Conservation (phyloP, 2,797 vertebrate genomes). For the Pampus argenteus region DNA sequence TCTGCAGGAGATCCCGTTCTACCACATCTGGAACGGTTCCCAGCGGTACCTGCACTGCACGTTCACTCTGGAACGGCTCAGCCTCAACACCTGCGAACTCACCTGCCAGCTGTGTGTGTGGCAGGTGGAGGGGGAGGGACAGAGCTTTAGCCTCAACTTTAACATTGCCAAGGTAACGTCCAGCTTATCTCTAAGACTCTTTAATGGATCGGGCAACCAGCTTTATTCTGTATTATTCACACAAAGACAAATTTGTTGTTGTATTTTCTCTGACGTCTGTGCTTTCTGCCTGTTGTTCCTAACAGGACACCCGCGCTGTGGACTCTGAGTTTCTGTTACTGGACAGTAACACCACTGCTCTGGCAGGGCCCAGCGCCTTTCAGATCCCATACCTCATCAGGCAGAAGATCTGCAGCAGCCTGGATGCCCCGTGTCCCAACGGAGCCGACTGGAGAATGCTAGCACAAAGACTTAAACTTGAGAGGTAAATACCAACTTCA, state of each 20-base stretch:
- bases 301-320: slow-evolving; percentile 91
- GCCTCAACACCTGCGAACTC: slow-evolving; percentile 94
- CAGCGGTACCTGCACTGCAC: slow-evolving; percentile 97
- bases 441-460: slow-evolving; percentile 97
- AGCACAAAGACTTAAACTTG: slow-evolving; percentile 97
- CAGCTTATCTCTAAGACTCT: background rate
- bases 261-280: slow-evolving; percentile 13
- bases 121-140: slow-evolving; percentile 98
- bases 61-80: slow-evolving; percentile 96
- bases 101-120: slow-evolving; percentile 98
- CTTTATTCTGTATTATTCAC: slow-evolving; percentile 1
- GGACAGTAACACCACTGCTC: slow-evolving; percentile 92
- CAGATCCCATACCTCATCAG: slow-evolving; percentile 99
- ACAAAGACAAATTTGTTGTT: no score
- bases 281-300: background rate
- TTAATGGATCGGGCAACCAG: background rate
- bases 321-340: slow-evolving; percentile 91
- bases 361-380: slow-evolving; percentile 98
- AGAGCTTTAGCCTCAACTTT: slow-evolving; percentile 95
- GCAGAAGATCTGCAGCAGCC: slow-evolving; percentile 99
- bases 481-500: slow-evolving; percentile 85
- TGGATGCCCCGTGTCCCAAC: slow-evolving; percentile 93
- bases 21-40: slow-evolving; percentile 97
- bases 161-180: slow-evolving; percentile 94
- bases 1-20: slow-evolving; percentile 96